Evolutionary conservation across 1,140 invertebrate genomes (phyloP).

Genomic region (Spodoptera frugiperda): DNA sequence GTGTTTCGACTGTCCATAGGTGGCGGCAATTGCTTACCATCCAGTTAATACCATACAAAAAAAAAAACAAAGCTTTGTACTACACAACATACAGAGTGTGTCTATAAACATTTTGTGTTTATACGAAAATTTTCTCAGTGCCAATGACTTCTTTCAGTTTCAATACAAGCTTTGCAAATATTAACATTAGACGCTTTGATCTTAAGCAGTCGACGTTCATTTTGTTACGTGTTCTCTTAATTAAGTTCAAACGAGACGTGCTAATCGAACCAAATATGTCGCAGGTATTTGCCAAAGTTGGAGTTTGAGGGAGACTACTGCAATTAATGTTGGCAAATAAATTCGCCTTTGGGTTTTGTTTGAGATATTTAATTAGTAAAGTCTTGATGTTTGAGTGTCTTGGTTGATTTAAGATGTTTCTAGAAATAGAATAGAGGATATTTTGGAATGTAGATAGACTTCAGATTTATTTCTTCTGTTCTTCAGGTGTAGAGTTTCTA

Average conservation of each 20-base stretch:
- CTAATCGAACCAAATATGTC: slow-evolving; percentile 56
- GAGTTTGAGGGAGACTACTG: slow-evolving; percentile 16
- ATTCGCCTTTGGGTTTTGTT: not conserved
- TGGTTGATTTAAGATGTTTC: too few relatives aligned
- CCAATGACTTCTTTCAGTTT: slow-evolving; percentile 81
- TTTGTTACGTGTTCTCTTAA: slow-evolving; percentile 74
- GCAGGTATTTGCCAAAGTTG: slow-evolving; percentile 28
- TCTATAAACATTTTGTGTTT: not conserved
- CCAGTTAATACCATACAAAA: too few relatives aligned
- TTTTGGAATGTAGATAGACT: too few relatives aligned
- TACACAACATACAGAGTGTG: not conserved
- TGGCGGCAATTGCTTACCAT: too few relatives aligned
- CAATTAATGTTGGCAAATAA: slow-evolving; percentile 14
- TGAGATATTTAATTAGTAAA: not conserved
- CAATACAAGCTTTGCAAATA: slow-evolving; percentile 75
- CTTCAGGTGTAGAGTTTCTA: too few relatives aligned
- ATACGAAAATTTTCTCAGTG: slow-evolving; percentile 48
- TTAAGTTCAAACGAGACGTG: slow-evolving; percentile 79
- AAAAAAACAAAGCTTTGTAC: too few relatives aligned
- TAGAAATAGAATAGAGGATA: too few relatives aligned
- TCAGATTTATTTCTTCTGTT: too few relatives aligned
- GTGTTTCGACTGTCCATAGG: too few relatives aligned
- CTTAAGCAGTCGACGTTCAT: slow-evolving; percentile 67
- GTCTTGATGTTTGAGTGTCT: too few relatives aligned
- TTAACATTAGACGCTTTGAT: slow-evolving; percentile 77